Evolutionary conservation across 2,113 vertebrate genomes (phyloP).

Genomic region (Anolis sagrei): DNA sequence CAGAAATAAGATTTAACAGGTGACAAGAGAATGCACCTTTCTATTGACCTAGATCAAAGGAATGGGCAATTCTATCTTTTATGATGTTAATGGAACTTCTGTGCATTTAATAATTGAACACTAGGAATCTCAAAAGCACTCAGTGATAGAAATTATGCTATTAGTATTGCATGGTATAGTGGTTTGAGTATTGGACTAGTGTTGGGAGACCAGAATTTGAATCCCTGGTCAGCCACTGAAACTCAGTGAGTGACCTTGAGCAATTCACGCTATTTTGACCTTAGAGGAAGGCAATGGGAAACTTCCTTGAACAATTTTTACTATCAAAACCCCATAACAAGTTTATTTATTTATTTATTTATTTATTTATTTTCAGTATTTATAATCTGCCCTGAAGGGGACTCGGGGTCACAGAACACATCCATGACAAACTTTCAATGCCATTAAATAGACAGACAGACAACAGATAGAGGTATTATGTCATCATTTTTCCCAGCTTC

Average conservation of each 20-base stretch:
- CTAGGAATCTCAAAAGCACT: background rate
- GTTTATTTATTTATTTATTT: no score
- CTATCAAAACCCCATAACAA: no score
- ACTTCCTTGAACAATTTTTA: background rate
- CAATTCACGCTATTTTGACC: no score
- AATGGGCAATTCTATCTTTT: background rate
- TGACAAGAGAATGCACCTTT: background rate
- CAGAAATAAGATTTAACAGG: conserved; percentile 17
- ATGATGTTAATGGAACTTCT: conserved; percentile 1
- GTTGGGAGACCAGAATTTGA: background rate
- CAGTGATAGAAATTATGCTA: background rate
- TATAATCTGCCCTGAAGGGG: no score
- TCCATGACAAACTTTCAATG: no score
- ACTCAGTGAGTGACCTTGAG: no score
- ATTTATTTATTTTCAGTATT: no score
- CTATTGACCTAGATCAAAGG: background rate
- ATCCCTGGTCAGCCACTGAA: no score
- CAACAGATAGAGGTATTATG: no score
- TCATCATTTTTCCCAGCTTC: no score
- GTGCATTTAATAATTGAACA: background rate
- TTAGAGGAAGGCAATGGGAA: background rate
- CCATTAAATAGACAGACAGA: no score
- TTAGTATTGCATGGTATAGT: background rate
- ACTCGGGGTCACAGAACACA: no score
- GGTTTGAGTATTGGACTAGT: background rate